Base-by-base conservation (phyloP, 2,113 vertebrate species). In the Pteronura brasiliensis region DNA sequence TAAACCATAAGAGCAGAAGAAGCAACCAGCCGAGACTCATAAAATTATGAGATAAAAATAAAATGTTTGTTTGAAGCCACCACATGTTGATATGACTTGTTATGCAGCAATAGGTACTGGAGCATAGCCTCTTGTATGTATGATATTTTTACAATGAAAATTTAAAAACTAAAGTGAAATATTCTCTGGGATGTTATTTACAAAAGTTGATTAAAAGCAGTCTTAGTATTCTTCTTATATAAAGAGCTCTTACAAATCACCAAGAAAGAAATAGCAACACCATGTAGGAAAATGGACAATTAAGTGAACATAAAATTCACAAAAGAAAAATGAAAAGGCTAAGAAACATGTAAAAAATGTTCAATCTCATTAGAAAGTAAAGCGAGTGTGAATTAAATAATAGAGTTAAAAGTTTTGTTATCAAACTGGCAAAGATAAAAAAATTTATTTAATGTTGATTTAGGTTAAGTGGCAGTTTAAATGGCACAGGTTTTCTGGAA, bases 391-490 rank as follows among this genome's bases (percentile, higher is more conserved):
- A 95, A 83, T 88, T 72, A 77, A 61, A 77, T 7, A 47, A 63
- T 93, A 52, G 18, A 61, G n/a, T 77, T 92, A 89, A 85, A 88
- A 80, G 57, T 85, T 59, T 95, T 72, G 39, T 36, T 80, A 92
- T 86, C 69, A 84, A 91, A 79, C 83, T 88, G 83, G 44, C 21
- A 84, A 95, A 82, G 34, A 49, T 82, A 42, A 88, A 85, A 93
- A 77, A 77, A 44, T 82, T 36, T 44, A 82, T 88, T 88, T 93
- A 88, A 84, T 47, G 4, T 81, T 95, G 55, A 11, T 74, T 95
- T 95, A 69, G 55, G 36, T 29, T 93, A 86, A 83, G 14, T 52
- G 52, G 67, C 15, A 57, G 18, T 80, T 20, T 44, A 93, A 57
- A 84, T 69, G 44, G 69, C 34, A 88, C 44, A 61, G 49, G 21